Conservation (phyloP, 2,113 vertebrate species). For the Tragelaphus imberbis region DNA sequence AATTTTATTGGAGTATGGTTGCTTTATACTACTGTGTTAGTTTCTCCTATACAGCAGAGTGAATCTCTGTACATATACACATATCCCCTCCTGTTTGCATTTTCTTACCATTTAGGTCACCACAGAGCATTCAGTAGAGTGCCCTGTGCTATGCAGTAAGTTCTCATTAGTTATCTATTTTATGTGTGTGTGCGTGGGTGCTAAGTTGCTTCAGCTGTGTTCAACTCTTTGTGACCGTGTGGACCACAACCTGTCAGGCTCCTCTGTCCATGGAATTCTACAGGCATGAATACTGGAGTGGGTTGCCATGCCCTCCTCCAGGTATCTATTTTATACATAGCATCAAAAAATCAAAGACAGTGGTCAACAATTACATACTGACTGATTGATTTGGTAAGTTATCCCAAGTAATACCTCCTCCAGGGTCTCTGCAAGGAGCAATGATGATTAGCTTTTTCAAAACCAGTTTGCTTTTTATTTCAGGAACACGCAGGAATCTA, state of each 20-base stretch:
- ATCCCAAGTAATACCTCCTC: neutral
- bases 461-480: constrained; percentile 3
- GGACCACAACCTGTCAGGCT: neutral
- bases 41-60: neutral
- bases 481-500: neutral
- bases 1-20: neutral
- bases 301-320: neutral
- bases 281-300: neutral
- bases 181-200: neutral
- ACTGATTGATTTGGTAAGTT: neutral
- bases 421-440: neutral
- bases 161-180: neutral
- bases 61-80: neutral
- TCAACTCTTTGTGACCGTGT: neutral
- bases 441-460: neutral
- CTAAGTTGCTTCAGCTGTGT: neutral
- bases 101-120: neutral
- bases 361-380: neutral
- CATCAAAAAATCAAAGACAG: neutral
- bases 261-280: neutral
- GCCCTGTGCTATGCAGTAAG: neutral
- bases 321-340: neutral
- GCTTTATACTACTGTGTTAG: neutral
- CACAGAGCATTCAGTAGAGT: neutral
- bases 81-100: neutral